Evolutionary conservation across 1,140 invertebrate species (phyloP).

Genomic region (Meloidogyne exigua): DNA sequence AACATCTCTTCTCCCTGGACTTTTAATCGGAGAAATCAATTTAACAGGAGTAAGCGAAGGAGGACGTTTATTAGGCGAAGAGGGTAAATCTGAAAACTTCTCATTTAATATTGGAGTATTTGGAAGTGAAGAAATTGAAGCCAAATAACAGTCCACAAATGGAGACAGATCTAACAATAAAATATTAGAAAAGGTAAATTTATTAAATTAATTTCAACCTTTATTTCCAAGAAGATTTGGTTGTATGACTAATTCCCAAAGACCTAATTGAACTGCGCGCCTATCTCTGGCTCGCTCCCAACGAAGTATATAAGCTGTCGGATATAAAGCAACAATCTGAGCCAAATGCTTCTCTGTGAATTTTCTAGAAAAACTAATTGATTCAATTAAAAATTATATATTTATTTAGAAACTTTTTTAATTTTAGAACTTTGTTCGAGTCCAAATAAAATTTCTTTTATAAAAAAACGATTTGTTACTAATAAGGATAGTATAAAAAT

Average conservation of each 20-base stretch:
- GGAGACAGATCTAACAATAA: not conserved
- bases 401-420: too few species aligned
- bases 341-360: conserved; percentile 19
- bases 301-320: conserved; percentile 11
- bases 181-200: not conserved
- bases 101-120: not conserved
- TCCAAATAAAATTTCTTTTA: too few species aligned
- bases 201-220: conserved; percentile 1
- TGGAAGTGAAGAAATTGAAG: conserved; percentile 2
- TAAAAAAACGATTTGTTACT: too few species aligned
- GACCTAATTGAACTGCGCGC: not conserved
- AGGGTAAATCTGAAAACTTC: not conserved
- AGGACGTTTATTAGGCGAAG: conserved; percentile 17
- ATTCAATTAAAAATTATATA: not conserved
- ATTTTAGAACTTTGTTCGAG: too few species aligned
- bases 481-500: too few species aligned
- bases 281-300: conserved; percentile 14
- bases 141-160: not conserved
- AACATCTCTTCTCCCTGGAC: not conserved
- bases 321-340: conserved; percentile 14
- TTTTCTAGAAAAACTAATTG: not conserved
- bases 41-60: not conserved
- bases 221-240: conserved; percentile 17
- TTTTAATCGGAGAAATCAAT: conserved; percentile 17
- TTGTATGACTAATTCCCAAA: conserved; percentile 16